Base-by-base conservation (phyloP, 1,140 invertebrate genomes). In the Aricia agestis region DNA sequence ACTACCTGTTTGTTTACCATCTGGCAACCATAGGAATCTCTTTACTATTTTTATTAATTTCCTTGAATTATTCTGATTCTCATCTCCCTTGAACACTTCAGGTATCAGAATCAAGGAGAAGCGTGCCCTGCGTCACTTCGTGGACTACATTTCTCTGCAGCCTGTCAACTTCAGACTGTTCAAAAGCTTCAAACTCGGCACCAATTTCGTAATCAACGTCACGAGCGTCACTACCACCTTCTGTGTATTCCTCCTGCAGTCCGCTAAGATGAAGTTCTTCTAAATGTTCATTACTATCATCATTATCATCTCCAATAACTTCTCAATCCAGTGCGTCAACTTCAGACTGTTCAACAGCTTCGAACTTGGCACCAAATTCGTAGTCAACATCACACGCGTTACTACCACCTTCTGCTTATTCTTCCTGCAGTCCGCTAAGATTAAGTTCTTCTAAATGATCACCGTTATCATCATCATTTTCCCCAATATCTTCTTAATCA, bases 161-260 rank as follows among this genome's bases (percentile, higher is more conserved):
- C 18, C 15, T 15, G 19, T 68, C 52, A 7, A 15, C 25, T 68
- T 68, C 31, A 32, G 52, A 13, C 18, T 68, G 3, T 59, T 68
- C 15, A 45, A 45, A 7, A 57, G 19, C 6, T 68, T 58, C n/a
- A 13, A 15, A 32, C 45, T 68, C 4, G 67, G 67, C 6, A 57
- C 17, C 4, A 18, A 0, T 11, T 68, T 68, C 31, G 52, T 68
- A 13, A 15, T 58, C 0, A 31, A 68, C 15, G 19, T 68, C 3
- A 1, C 52, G 4, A 45, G 57, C 2, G 17, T 68, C 31, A 57
- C 11, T 18, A 31, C 52, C 10, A 58, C 67, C n/a, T 68, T 31
- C 45, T 19, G 42, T 7, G 36, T 68, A 68, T 68, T 68, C 52
- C 42, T 68, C 2, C 15, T 68, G 25, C 67, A 68, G 18, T 68